Evolutionary conservation across 2,888 invertebrate genomes (phyloP), one percentile per base, ranked within the genome.

Genomic region (Amblyteles armatorius): DNA sequence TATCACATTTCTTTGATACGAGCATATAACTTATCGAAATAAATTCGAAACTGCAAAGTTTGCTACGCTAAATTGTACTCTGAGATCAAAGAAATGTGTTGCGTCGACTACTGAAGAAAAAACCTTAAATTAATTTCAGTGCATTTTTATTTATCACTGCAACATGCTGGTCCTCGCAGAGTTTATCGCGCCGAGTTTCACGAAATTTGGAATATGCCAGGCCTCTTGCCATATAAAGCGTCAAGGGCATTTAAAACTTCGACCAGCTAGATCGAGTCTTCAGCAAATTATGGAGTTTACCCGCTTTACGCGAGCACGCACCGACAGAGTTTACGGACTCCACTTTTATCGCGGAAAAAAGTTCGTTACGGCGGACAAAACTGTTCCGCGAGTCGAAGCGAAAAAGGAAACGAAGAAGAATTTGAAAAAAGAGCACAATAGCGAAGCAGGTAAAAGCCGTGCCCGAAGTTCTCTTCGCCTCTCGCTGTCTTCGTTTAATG

Each of bases 401-500:
- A 26, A 7, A n/a, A 33, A 4, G 29, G 16, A 63, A 33, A 16
- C 16, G 16, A 29, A 67, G 19, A 33, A 44, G 19, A 40, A 40
- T 40, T 9, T n/a, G n/a, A 40, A 19, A 63, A 33, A 36, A 36
- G 16, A 36, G n/a, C 52, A n/a, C 52, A 26, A 60, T 22, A 60
- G 67, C 19, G 26, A 44, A 44, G 36, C 36, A 22, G 67, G 36
- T 16, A 67, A 19, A 40, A 22, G 36, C 67, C 40, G 7, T 40
- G 3, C 3, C n/a, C 40, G 40, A 36, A 40, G 36, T 67, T 40
- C 22, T 22, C 19, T 22, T 67, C 67, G 16, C 67, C 29, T 13
- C 60, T 29, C 60, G 40, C 63, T 63, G 44, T 29, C 29, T 52
- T 52, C 22, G 29, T 52, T 71, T 50, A 50, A 69, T 63, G 63